Conservation (phyloP, 1,140 invertebrate genomes). For the Pseudomyrmex concolor region DNA sequence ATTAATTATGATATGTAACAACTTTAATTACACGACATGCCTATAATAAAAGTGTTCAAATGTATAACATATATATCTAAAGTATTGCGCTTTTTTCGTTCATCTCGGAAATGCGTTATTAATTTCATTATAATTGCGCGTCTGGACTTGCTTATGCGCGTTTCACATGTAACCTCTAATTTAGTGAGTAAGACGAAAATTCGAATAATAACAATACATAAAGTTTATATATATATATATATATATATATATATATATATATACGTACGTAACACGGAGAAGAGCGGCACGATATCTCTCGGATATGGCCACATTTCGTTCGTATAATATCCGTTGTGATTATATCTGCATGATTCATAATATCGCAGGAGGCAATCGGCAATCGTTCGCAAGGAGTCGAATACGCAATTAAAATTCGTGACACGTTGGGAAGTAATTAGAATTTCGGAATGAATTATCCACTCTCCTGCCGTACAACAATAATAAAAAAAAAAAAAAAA, state of each 20-base stretch:
- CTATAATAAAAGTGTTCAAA: too few relatives aligned
- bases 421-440: constrained; percentile 39
- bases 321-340: constrained; percentile 37
- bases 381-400: constrained; percentile 27
- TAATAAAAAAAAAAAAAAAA: too few relatives aligned
- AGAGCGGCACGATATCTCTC: not conserved
- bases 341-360: constrained; percentile 56
- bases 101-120: constrained; percentile 24
- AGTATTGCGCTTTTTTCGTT: not conserved
- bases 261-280: constrained; percentile 19
- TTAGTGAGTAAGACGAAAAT: constrained; percentile 19
- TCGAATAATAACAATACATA: constrained; percentile 18
- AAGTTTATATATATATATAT: constrained; percentile 30
- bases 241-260: constrained; percentile 9
- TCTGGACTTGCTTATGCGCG: constrained; percentile 32
- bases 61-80: not conserved
- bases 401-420: constrained; percentile 43
- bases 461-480: not conserved
- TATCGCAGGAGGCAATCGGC: constrained; percentile 17
- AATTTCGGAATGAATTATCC: constrained; percentile 52
- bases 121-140: constrained; percentile 32
- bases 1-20: too few relatives aligned
- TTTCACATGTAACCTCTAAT: constrained; percentile 33
- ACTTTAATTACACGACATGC: too few relatives aligned
- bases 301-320: constrained; percentile 23